These are phyloP conservation scores for Aradus depressus DNA, from an alignment of 2,888 invertebrate species.

Conservation along the genomic window DNA sequence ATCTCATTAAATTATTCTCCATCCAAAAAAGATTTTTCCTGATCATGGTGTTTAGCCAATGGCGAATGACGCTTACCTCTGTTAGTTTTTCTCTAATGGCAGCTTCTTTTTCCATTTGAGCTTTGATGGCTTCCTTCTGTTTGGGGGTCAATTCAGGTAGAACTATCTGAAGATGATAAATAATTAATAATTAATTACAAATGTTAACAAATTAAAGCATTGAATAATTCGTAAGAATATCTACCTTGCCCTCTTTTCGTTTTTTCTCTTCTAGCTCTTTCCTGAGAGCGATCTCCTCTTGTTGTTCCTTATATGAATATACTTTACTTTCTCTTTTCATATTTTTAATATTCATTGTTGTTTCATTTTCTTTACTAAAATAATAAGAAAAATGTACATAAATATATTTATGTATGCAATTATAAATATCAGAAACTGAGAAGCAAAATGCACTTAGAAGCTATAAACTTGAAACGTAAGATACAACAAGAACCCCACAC, in stretches of 20 bases:
- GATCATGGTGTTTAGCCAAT: background rate
- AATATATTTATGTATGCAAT: background rate
- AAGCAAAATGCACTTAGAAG: no score
- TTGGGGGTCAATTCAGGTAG: slow-evolving; percentile 67
- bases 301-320: slow-evolving; percentile 92
- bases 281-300: slow-evolving; percentile 85
- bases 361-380: slow-evolving; percentile 39
- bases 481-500: no score
- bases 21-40: no score
- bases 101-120: slow-evolving; percentile 75
- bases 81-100: slow-evolving; percentile 57
- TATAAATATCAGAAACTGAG: no score
- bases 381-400: slow-evolving; percentile 12
- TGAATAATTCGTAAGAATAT: slow-evolving; percentile 32
- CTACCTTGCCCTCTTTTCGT: slow-evolving; percentile 63
- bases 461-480: no score
- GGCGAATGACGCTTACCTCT: slow-evolving; percentile 7
- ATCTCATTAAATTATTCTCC: no score
- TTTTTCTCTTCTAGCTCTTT: slow-evolving; percentile 85
- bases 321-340: slow-evolving; percentile 91
- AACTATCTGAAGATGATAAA: slow-evolving; percentile 12
- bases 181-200: background rate
- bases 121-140: slow-evolving; percentile 82
- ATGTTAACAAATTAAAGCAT: background rate
- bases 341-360: slow-evolving; percentile 50